phyloP scores from a whole-genome alignment of 1,140 invertebrate species.

The Drosophila simulans region DNA sequence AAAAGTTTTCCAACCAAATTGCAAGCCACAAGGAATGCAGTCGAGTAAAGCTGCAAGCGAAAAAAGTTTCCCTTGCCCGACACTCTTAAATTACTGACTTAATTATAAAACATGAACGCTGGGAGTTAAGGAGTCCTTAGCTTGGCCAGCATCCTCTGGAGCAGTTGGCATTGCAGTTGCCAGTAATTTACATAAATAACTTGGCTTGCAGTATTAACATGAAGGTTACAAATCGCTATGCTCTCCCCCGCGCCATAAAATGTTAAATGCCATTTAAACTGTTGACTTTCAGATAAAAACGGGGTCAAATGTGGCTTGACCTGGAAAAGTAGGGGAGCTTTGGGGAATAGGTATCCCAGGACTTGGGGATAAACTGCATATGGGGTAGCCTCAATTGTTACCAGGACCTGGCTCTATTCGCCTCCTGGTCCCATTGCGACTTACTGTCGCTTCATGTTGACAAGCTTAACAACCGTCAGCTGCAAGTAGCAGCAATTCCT shows the following conservation, averaged over 20 bases:
- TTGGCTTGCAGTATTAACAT: conserved; percentile 64
- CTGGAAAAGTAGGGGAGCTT: neutral
- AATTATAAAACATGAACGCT: conserved; percentile 79
- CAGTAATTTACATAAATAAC: conserved; percentile 79
- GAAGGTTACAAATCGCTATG: conserved; percentile 74
- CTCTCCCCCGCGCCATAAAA: conserved; percentile 46
- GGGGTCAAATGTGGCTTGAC: conserved; percentile 53
- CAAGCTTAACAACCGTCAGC: conserved; percentile 56
- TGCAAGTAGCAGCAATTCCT: conserved; percentile 44
- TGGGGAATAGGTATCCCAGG: neutral
- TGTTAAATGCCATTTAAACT: conserved; percentile 75
- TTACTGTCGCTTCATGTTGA: conserved; percentile 55
- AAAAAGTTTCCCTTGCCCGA: conserved; percentile 67
- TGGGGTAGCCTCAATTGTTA: conserved; percentile 41
- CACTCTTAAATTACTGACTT: conserved; percentile 81
- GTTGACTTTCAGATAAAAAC: conserved; percentile 65
- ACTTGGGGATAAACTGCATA: conserved; percentile 1
- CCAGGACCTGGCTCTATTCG: conserved; percentile 9
- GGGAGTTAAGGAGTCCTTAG: conserved; percentile 25
- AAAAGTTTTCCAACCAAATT: conserved; percentile 72
- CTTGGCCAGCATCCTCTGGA: conserved; percentile 15
- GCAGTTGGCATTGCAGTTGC: conserved; percentile 47
- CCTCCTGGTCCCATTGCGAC: conserved; percentile 22
- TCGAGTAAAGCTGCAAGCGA: conserved; percentile 59
- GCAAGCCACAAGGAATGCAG: conserved; percentile 76